phyloP scores from a whole-genome alignment of 2,888 invertebrate species.

The Malthinus seriepunctatus region DNA sequence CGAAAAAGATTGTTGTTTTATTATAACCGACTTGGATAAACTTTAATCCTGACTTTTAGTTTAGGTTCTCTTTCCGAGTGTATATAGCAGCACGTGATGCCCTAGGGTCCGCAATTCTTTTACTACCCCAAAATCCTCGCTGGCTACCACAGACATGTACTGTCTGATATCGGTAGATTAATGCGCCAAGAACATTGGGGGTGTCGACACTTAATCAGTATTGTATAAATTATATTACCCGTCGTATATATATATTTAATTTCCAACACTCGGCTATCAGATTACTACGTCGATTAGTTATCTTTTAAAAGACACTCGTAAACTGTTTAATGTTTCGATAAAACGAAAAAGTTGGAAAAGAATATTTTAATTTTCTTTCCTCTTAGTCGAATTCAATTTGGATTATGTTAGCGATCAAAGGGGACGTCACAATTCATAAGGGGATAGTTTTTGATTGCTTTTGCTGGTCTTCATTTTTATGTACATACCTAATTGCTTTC shows the following conservation, averaged over 20 bases:
- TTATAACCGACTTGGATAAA: not conserved
- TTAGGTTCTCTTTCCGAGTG: slow-evolving; percentile 2
- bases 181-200: slow-evolving; percentile 28
- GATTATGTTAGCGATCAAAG: no score
- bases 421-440: no score
- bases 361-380: no score
- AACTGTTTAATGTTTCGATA: no score
- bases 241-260: slow-evolving; percentile 16
- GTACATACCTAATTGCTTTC: no score
- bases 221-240: slow-evolving; percentile 23
- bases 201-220: slow-evolving; percentile 35
- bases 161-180: slow-evolving; percentile 32
- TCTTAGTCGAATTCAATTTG: no score
- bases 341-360: no score
- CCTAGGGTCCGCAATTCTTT: slow-evolving; percentile 14
- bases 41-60: slow-evolving; percentile 9
- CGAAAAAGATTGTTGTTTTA: slow-evolving; percentile 1
- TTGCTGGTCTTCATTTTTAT: no score
- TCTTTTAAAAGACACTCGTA: not conserved
- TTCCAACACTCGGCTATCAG: slow-evolving; percentile 11
- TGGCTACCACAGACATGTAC: slow-evolving; percentile 7
- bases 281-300: slow-evolving; percentile 14
- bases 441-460: no score
- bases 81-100: slow-evolving; percentile 12
- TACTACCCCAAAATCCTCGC: slow-evolving; percentile 10